Evolutionary conservation across 2,888 invertebrate genomes (phyloP).

Genomic region (Drosophila rubida): DNA sequence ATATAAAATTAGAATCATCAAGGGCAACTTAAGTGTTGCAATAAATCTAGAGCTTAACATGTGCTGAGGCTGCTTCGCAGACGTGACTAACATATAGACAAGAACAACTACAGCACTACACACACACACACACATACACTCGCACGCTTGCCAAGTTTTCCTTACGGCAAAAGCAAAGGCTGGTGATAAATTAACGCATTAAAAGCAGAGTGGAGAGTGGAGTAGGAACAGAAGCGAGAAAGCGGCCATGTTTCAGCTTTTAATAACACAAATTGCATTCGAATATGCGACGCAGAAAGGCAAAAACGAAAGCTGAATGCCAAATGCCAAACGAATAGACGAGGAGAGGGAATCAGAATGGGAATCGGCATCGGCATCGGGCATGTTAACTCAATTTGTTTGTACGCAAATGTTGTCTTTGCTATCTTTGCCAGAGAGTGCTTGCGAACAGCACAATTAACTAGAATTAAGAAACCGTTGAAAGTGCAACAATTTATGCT

Average conservation of each 20-base stretch:
- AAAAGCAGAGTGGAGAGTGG: conserved; percentile 38
- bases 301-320: conserved; percentile 58
- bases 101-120: conserved; percentile 5
- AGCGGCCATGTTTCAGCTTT: conserved; percentile 59
- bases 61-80: conserved; percentile 61
- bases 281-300: conserved; percentile 52
- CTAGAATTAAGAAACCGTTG: conserved; percentile 17
- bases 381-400: conserved; percentile 56
- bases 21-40: conserved; percentile 61
- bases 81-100: conserved; percentile 68
- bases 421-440: too few species aligned
- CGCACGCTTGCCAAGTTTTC: conserved; percentile 12
- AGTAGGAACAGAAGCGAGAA: not conserved
- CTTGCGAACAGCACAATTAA: conserved; percentile 40
- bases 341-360: too few species aligned
- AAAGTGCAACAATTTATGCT: conserved; percentile 12
- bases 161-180: conserved; percentile 8
- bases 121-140: conserved; percentile 12
- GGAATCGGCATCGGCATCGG: too few species aligned
- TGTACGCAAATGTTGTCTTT: conserved; percentile 21
- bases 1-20: conserved; percentile 49
- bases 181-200: conserved; percentile 72
- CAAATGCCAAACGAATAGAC: conserved; percentile 62
- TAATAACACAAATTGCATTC: conserved; percentile 78
- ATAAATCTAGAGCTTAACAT: conserved; percentile 73